These are phyloP conservation scores for Calliphora vomitoria DNA, from an alignment of 2,888 invertebrate genomes.

Conservation along the genomic window DNA sequence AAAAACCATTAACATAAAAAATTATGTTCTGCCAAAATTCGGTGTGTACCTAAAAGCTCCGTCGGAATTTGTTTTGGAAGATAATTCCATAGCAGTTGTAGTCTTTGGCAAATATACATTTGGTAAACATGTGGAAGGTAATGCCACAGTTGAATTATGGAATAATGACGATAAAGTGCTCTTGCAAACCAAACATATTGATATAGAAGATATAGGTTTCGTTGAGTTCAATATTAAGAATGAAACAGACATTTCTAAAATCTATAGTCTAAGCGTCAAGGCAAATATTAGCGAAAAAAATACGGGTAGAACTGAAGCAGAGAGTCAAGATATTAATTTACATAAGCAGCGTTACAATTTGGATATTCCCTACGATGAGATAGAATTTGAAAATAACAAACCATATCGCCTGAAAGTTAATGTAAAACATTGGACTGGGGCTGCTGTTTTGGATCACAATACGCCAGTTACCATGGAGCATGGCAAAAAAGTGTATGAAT, in stretches of 20 bases:
- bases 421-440: constrained; percentile 88
- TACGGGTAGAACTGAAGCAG: not conserved
- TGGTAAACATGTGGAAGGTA: constrained; percentile 94
- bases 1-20: constrained; percentile 88
- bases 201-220: constrained; percentile 89
- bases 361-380: constrained; percentile 91
- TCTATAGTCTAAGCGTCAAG: not conserved
- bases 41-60: constrained; percentile 93
- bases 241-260: not conserved
- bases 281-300: constrained; percentile 2
- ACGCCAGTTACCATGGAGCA: constrained; percentile 7
- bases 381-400: constrained; percentile 94
- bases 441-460: constrained; percentile 86
- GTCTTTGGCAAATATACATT: constrained; percentile 89
- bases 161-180: constrained; percentile 78
- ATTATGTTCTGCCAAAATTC: constrained; percentile 96
- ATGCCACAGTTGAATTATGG: constrained; percentile 87
- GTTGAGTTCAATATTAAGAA: constrained; percentile 8
- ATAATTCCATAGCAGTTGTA: constrained; percentile 88
- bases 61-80: constrained; percentile 91
- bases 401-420: constrained; percentile 92
- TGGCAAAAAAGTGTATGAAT: not conserved
- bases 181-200: constrained; percentile 92
- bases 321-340: not conserved
- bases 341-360: constrained; percentile 87